Evolutionary conservation across 2,888 invertebrate species (phyloP), one percentile per base, ranked within the genome.

Genomic region (Craniophora ligustri): DNA sequence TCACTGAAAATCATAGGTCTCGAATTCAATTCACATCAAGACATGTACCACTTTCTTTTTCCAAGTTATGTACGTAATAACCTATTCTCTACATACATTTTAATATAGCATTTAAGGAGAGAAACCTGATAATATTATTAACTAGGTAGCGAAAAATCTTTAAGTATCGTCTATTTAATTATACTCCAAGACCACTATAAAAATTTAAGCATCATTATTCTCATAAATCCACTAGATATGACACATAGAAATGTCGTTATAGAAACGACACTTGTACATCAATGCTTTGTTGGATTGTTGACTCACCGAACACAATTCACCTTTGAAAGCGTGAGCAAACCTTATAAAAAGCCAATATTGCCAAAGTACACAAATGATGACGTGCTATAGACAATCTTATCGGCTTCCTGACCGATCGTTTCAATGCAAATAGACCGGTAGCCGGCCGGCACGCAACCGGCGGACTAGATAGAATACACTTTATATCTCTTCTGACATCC

Each of bases 401-500:
- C 58, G 47, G 14, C 55, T 63, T 64, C 49, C 62, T 75, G 67
- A 67, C 64, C 67, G 56, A 72, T 72, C 51, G 62, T 67, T 72
- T 62, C 53, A 54, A 72, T 72, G 73, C 60, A 72, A 72, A 74
- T 74, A 67, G 13, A 49, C 56, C 63, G 49, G 57, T 13, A 54
- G 32, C 53, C 55, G 36, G 42, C 61, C 54, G 48, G 59, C 65
- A 68, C 67, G 58, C 57, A 69, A 64, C 66, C 51, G 64, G 63
- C 71, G 63, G 64, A 63, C 68, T 60, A 67, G 68, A 78, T 71
- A 78, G 76, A 81, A 74, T 74, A 77, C 76, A 77, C 75, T 82
- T 79, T 81, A 76, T 81, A 81, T 78, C 78, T 75, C 72, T 75
- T 78, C 82, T 83, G 85, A 85, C 81, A 83, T 86, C 84, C 84